These are phyloP conservation scores for Onychomys torridus DNA, from an alignment of 2,797 vertebrate genomes.

Conservation along the genomic window DNA sequence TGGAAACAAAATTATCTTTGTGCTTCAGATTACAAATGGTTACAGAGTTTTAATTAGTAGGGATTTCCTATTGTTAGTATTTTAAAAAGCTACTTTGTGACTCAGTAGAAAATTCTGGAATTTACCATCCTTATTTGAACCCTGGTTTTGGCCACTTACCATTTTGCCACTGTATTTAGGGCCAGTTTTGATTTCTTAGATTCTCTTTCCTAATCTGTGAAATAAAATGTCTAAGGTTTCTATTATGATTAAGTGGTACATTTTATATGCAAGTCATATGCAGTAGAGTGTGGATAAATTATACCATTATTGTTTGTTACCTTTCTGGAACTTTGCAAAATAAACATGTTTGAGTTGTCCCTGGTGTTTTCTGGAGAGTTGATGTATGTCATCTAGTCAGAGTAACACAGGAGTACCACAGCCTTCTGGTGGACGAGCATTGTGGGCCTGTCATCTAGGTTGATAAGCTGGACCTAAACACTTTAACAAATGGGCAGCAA, in stretches of 20 bases:
- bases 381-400: neutral
- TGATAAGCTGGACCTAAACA: neutral
- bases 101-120: conserved; percentile 57
- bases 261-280: conserved; percentile 23
- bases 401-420: neutral
- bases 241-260: neutral
- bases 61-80: conserved; percentile 30
- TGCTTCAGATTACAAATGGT: conserved; percentile 47
- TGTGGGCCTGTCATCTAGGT: neutral
- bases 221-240: neutral
- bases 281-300: neutral
- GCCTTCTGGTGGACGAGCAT: conserved; percentile 10
- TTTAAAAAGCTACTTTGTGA: conserved; percentile 63
- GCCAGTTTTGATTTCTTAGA: neutral
- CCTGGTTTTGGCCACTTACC: conserved; percentile 31
- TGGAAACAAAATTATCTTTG: conserved; percentile 51
- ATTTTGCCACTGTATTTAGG: conserved; percentile 29
- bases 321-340: conserved; percentile 16
- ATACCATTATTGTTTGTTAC: conserved; percentile 38
- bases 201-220: conserved; percentile 51
- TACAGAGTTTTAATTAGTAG: conserved; percentile 50
- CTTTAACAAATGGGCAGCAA: conserved; percentile 30
- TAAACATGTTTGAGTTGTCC: conserved; percentile 1
- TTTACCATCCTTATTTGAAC: conserved; percentile 25
- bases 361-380: conserved; percentile 7